These are phyloP conservation scores for Tetropium fuscum DNA, from an alignment of 2,888 invertebrate species.

Conservation along the genomic window DNA sequence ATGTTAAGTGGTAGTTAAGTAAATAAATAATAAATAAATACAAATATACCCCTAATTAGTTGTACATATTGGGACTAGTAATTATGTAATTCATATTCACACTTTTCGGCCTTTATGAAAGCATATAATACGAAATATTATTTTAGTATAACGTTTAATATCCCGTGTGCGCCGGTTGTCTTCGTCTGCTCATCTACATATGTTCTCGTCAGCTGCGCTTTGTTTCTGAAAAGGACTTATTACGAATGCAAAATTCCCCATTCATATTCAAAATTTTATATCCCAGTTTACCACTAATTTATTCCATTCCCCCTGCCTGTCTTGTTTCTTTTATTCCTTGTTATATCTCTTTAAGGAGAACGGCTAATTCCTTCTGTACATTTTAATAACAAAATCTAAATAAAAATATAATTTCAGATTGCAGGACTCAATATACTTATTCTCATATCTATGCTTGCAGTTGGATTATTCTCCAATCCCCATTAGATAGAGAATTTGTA, in stretches of 20 bases:
- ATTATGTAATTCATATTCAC: too few relatives aligned
- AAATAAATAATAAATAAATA: too few relatives aligned
- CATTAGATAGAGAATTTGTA: neutral
- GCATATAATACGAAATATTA: conserved; percentile 9
- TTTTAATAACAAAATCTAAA: conserved; percentile 59
- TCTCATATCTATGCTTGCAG: conserved; percentile 7
- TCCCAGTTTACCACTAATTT: conserved; percentile 83
- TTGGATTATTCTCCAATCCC: conserved; percentile 6
- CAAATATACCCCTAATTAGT: too few relatives aligned
- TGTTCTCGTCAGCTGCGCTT: conserved; percentile 63
- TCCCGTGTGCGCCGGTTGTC: conserved; percentile 40
- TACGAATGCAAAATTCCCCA: conserved; percentile 89
- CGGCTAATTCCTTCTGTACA: conserved; percentile 57
- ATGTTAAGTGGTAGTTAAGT: too few relatives aligned
- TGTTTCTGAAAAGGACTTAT: conserved; percentile 76
- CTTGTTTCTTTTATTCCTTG: conserved; percentile 52
- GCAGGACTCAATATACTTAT: conserved; percentile 26
- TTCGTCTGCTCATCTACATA: conserved; percentile 69
- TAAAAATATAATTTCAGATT: conserved; percentile 56
- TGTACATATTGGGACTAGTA: too few relatives aligned
- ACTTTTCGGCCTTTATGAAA: too few relatives aligned
- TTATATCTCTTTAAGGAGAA: conserved; percentile 53
- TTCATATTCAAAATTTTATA: conserved; percentile 93
- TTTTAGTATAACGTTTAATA: conserved; percentile 13
- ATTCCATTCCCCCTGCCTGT: conserved; percentile 69